Conservation (phyloP, 2,888 invertebrate species). For the Actias luna region DNA sequence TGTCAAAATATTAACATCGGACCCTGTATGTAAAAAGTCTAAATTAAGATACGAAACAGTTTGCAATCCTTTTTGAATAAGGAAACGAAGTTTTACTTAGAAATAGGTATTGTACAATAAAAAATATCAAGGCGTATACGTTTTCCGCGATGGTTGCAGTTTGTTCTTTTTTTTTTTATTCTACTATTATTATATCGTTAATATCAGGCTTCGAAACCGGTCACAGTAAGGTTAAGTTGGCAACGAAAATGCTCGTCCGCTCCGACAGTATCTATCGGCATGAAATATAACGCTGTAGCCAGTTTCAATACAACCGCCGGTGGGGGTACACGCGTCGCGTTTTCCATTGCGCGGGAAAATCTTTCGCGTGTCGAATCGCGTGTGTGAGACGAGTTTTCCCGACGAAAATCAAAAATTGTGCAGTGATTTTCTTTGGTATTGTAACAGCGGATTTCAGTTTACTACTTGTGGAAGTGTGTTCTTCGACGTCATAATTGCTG, state of each 20-base stretch:
- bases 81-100: background rate
- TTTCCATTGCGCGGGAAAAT: conserved; percentile 60
- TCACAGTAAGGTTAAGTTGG: conserved; percentile 50
- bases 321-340: conserved; percentile 47
- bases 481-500: conserved; percentile 1
- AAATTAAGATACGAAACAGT: too few species aligned
- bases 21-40: too few species aligned
- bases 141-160: background rate
- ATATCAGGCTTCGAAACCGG: conserved; percentile 52
- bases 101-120: background rate
- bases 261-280: conserved; percentile 24
- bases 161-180: background rate
- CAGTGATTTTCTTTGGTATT: conserved; percentile 23
- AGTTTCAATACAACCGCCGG: conserved; percentile 44
- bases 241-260: conserved; percentile 36
- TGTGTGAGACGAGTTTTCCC: conserved; percentile 23
- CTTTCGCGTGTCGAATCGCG: conserved; percentile 33
- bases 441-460: conserved; percentile 1
- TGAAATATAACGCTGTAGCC: conserved; percentile 34
- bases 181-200: background rate
- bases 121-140: background rate
- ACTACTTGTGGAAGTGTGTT: conserved; percentile 22
- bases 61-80: background rate
- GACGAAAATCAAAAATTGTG: conserved; percentile 23
- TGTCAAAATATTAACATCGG: too few species aligned